phyloP scores from a whole-genome alignment of 2,888 invertebrate species.

The Caenorhabditis wallacei region DNA sequence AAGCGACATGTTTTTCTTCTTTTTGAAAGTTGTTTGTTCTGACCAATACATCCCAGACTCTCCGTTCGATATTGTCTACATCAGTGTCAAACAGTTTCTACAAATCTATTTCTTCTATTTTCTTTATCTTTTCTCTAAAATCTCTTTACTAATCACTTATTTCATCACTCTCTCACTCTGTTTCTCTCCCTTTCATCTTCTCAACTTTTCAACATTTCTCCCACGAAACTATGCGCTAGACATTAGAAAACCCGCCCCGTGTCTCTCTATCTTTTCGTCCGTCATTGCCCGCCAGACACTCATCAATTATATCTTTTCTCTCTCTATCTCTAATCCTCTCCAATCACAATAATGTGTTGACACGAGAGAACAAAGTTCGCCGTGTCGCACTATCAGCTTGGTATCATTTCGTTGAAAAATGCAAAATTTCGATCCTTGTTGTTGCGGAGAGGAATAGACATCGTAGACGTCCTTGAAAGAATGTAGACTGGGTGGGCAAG shows the following conservation, averaged over 20 bases:
- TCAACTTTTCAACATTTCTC: slow-evolving; percentile 26
- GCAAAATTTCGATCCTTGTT: slow-evolving; percentile 27
- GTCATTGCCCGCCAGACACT: slow-evolving; percentile 28
- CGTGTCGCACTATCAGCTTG: slow-evolving; percentile 11
- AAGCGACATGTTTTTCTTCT: slow-evolving; percentile 7
- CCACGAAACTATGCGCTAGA: slow-evolving; percentile 43
- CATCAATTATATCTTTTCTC: slow-evolving; percentile 31
- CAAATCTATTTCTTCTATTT: slow-evolving; percentile 14
- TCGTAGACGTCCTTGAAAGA: slow-evolving; percentile 32
- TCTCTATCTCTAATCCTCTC: slow-evolving; percentile 5
- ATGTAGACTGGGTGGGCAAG: slow-evolving; percentile 31
- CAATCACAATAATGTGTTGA: neutral
- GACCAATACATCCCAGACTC: too few species aligned
- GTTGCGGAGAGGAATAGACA: neutral
- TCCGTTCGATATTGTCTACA: slow-evolving; percentile 14
- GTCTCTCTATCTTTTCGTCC: slow-evolving; percentile 12
- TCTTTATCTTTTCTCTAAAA: slow-evolving; percentile 6
- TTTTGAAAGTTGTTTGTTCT: slow-evolving; percentile 16
- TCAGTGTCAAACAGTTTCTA: slow-evolving; percentile 22
- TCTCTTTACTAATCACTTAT: slow-evolving; percentile 2
- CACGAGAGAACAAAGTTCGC: slow-evolving; percentile 36
- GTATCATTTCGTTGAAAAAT: slow-evolving; percentile 40
- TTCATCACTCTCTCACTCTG: neutral
- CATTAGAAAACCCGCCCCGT: slow-evolving; percentile 24
- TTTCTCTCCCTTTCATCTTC: neutral